Evolutionary conservation across 2,797 vertebrate genomes (phyloP), one percentile per base, ranked within the genome.

Genomic region (Sebastes oblongus): DNA sequence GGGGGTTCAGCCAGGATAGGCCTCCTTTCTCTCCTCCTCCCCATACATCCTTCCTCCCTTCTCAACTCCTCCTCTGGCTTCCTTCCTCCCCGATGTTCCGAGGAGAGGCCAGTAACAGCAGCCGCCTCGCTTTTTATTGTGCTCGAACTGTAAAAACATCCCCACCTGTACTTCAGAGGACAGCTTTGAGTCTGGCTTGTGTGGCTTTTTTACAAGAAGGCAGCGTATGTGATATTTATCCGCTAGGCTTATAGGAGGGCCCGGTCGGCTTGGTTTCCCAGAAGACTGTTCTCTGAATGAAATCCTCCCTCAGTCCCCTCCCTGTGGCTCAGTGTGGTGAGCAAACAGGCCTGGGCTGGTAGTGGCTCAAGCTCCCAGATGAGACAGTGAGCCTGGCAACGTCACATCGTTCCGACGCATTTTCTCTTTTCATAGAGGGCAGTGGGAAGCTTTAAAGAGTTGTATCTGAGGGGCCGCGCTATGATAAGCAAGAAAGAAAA

Each of bases 251-350:
- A 81, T 71, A 80, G 77, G 75, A 79, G 72, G 71, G 78, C 74
- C 86, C 56, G 73, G 76, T 65, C 46, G 56, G 77, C 75, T 88
- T 73, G 65, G 56, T 86, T 90, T 88, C 88, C 79, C 88, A 90
- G 85, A 86, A 87, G 86, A 74, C 80, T 69, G 59, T 64, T 87
- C 77, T 88, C 76, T 86, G 72, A 88, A 82, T 78, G 84, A 79
- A 89, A 80, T 56, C 80, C 77, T 76, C 71, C 67, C 66, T 79
- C 69, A n/a, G 67, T 83, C 84, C 82, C 82, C 83, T 88, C 85
- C 85, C 88, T 90, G 82, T 84, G 86, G 85, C 85, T 24, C 80
- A 75, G 72, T 86, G 84, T 46, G 85, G 89, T 83, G 65, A 87
- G 67, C 80, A 20, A 84, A 79, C 88, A 89, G 83, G 86, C 83